Conservation (phyloP, 23 tunicate genomes). For the Corella eumyota region DNA sequence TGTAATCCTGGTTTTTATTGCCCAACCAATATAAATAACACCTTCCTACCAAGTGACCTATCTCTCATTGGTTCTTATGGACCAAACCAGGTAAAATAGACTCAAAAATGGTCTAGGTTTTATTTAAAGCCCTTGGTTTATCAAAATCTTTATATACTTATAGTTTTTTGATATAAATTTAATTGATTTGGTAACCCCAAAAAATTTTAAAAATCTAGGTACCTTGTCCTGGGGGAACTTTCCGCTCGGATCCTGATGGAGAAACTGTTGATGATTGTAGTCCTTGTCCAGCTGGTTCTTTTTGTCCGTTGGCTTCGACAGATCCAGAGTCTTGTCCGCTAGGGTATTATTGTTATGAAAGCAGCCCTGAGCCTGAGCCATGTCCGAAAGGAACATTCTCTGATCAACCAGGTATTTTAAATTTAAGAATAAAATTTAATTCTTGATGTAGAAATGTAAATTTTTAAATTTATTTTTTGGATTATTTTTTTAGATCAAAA, state of each 20-base stretch:
- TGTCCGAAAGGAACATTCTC: slow-evolving; percentile 97
- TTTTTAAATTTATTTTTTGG: neutral
- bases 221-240: slow-evolving; percentile 93
- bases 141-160: too few relatives aligned
- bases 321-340: slow-evolving; percentile 35
- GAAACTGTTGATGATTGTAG: slow-evolving; percentile 39
- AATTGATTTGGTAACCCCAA: too few relatives aligned
- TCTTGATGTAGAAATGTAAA: too few relatives aligned
- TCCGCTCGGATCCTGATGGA: slow-evolving; percentile 14
- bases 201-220: too few relatives aligned
- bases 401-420: slow-evolving; percentile 12
- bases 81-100: slow-evolving; percentile 55
- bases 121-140: too few relatives aligned
- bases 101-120: too few relatives aligned
- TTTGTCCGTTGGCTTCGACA: slow-evolving; percentile 57
- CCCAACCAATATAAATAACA: slow-evolving; percentile 58
- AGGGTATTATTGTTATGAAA: slow-evolving; percentile 64
- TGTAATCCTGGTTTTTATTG: slow-evolving; percentile 74
- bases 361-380: slow-evolving; percentile 37
- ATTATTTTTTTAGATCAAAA: neutral
- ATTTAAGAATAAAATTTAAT: too few relatives aligned
- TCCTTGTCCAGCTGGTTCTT: slow-evolving; percentile 56
- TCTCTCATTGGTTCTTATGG: slow-evolving; percentile 77
- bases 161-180: too few relatives aligned
- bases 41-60: slow-evolving; percentile 28